Conservation (phyloP, 2,888 invertebrate genomes). For the Marronus borbonicus region DNA sequence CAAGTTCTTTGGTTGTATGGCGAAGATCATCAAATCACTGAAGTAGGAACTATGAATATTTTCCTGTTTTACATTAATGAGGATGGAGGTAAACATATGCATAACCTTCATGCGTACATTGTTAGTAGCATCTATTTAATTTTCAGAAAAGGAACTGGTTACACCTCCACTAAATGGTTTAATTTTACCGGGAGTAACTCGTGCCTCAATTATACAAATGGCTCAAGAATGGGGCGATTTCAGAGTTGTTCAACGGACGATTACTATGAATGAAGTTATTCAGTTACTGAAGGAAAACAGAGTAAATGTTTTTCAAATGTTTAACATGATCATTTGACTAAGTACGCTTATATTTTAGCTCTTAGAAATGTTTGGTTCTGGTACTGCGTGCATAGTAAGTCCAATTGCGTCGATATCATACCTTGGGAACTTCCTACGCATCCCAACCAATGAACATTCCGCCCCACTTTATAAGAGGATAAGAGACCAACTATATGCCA, state of each 20-base stretch:
- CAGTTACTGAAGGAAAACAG: conserved; percentile 84
- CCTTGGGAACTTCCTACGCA: conserved; percentile 76
- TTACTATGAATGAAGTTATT: conserved; percentile 89
- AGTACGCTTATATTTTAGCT: conserved; percentile 75
- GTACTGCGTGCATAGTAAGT: conserved; percentile 96
- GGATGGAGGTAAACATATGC: conserved; percentile 81
- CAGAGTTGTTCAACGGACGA: conserved; percentile 83
- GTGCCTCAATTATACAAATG: conserved; percentile 89
- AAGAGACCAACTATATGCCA: conserved; percentile 84
- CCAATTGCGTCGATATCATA: conserved; percentile 92
- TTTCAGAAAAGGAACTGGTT: conserved; percentile 87
- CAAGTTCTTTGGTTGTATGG: conserved; percentile 98
- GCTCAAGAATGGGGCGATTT: conserved; percentile 89
- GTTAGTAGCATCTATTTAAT: conserved; percentile 24
- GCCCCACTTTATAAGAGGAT: conserved; percentile 83
- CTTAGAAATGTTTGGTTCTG: conserved; percentile 97
- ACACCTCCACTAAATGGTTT: conserved; percentile 96
- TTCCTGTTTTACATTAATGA: conserved; percentile 92
- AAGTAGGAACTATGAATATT: conserved; percentile 99
- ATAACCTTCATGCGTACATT: not conserved
- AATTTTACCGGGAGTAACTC: conserved; percentile 95
- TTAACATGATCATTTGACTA: not conserved
- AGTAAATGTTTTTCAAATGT: conserved; percentile 75
- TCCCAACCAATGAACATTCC: conserved; percentile 84
- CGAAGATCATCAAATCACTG: conserved; percentile 92